Conservation (phyloP, 2,797 vertebrate species). For the Discoglossus pictus region DNA sequence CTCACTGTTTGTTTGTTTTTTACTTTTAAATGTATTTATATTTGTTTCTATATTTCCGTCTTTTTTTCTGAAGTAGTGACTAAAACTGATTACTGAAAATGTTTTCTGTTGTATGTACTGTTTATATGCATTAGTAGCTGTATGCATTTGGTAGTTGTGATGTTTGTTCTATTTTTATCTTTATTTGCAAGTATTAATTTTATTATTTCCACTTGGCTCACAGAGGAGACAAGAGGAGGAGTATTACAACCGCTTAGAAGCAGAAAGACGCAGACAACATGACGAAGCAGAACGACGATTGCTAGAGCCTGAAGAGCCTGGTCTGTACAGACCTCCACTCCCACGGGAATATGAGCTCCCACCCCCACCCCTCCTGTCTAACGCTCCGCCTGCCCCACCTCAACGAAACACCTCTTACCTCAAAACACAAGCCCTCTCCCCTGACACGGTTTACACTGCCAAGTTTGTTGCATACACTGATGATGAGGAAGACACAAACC, state of each 20-base stretch:
- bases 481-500: conserved; percentile 85
- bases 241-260: conserved; percentile 96
- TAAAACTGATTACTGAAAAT: no score
- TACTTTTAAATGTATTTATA: no score
- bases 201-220: conserved; percentile 63
- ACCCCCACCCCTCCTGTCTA: conserved; percentile 76
- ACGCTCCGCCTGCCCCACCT: conserved; percentile 89
- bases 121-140: neutral
- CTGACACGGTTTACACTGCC: conserved; percentile 97
- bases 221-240: conserved; percentile 98
- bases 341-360: conserved; percentile 93
- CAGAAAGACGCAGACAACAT: conserved; percentile 92
- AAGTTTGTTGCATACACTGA: conserved; percentile 94
- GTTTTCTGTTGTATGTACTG: neutral
- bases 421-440: conserved; percentile 92
- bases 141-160: no score
- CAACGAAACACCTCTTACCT: conserved; percentile 98
- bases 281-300: conserved; percentile 92
- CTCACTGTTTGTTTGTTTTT: no score
- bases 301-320: conserved; percentile 90
- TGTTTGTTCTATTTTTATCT: neutral
- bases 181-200: conserved; percentile 23
- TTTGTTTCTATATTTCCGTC: no score
- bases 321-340: conserved; percentile 95
- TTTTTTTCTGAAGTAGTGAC: no score